Evolutionary conservation across 2,888 invertebrate species (phyloP).

Genomic region (Quadroppia sp.): DNA sequence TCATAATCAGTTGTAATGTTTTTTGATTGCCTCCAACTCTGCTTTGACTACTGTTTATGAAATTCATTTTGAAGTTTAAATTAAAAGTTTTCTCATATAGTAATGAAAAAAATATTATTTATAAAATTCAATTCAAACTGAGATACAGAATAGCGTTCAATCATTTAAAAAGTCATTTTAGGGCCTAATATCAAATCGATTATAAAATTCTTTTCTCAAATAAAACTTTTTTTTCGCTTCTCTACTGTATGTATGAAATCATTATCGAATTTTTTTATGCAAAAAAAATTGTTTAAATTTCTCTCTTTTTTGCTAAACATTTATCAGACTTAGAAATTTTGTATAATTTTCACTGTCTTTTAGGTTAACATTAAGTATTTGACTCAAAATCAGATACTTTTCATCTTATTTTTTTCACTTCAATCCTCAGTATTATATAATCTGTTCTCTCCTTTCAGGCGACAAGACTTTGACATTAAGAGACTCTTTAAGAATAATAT

Average conservation of each 20-base stretch:
- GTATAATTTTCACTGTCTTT: neutral
- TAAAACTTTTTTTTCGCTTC: neutral
- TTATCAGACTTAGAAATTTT: conserved; percentile 4
- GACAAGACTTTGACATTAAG: conserved; percentile 33
- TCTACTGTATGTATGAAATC: neutral
- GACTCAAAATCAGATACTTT: neutral
- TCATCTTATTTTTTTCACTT: neutral
- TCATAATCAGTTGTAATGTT: neutral
- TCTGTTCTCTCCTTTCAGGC: conserved; percentile 2
- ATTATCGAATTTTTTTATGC: conserved; percentile 1
- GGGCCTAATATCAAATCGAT: neutral
- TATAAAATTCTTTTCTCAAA: neutral
- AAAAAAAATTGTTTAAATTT: neutral
- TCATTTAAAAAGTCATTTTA: conserved; percentile 10
- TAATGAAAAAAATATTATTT: neutral
- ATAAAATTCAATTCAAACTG: no score
- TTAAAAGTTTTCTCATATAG: neutral
- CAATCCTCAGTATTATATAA: conserved; percentile 20
- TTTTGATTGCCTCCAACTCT: neutral
- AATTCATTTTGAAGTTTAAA: neutral
- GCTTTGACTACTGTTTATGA: neutral
- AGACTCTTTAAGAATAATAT: neutral
- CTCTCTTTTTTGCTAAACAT: neutral
- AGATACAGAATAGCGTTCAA: neutral
- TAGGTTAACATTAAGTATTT: conserved; percentile 15